Evolutionary conservation across 1,140 invertebrate species (phyloP).

Genomic region (Druon quercuslanigerum): DNA sequence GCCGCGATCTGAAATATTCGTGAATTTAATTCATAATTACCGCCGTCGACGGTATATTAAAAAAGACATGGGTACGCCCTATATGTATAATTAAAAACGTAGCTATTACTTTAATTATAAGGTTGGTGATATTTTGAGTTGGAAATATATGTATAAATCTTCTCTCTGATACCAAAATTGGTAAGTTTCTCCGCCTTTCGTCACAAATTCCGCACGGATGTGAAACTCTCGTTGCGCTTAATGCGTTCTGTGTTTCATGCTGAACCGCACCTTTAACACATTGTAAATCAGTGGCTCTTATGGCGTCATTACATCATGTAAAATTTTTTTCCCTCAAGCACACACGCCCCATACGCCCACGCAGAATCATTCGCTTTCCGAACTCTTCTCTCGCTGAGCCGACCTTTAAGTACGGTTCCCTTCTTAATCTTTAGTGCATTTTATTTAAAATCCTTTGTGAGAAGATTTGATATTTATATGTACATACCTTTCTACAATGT

Average conservation of each 20-base stretch:
- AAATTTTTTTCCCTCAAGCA: conserved; percentile 43
- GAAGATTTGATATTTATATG: background rate
- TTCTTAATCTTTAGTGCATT: conserved; percentile 18
- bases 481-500: background rate
- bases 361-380: conserved; percentile 46
- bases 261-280: conserved; percentile 42
- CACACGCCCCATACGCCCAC: conserved; percentile 58
- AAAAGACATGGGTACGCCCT: too few relatives aligned
- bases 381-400: conserved; percentile 49
- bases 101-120: background rate
- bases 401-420: conserved; percentile 56
- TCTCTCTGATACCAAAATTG: background rate
- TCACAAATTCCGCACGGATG: background rate
- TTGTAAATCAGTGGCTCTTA: conserved; percentile 60
- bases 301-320: conserved; percentile 59
- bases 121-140: background rate
- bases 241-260: conserved; percentile 35
- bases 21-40: too few relatives aligned
- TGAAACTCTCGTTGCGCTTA: conserved; percentile 9
- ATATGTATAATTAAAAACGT: background rate
- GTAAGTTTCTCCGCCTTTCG: background rate
- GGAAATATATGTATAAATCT: background rate
- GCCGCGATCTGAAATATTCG: too few relatives aligned
- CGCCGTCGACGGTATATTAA: too few relatives aligned
- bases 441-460: conserved; percentile 23